A percentile compares a stretch with the other conserved stretches of the same genome.
phyloP scores from a whole-genome alignment of 1,140 invertebrate genomes.

The Drosophila pectinifera region DNA sequence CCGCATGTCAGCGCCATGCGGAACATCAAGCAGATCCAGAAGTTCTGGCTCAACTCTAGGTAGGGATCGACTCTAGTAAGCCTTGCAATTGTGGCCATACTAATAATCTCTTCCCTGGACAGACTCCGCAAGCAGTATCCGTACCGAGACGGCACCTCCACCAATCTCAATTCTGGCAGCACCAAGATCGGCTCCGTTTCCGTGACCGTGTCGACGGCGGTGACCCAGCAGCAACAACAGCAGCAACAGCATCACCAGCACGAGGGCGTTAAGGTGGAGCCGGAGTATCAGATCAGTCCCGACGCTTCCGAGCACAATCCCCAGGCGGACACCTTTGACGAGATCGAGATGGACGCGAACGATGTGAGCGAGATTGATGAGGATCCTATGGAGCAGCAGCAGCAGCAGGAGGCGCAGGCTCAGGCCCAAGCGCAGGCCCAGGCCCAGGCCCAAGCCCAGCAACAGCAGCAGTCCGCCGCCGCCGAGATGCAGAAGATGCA shows the following conservation, averaged over 20 bases:
- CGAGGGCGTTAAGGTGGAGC: slow-evolving; percentile 73
- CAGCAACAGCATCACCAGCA: slow-evolving; percentile 57
- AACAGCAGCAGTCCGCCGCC: slow-evolving; percentile 55
- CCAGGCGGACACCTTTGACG: slow-evolving; percentile 73
- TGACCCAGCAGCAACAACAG: slow-evolving; percentile 38
- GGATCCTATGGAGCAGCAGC: slow-evolving; percentile 71
- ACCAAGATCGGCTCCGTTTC: slow-evolving; percentile 36
- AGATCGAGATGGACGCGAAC: slow-evolving; percentile 79
- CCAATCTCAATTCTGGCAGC: slow-evolving; percentile 31
- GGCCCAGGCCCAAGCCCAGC: slow-evolving; percentile 47
- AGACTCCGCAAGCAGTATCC: slow-evolving; percentile 84
- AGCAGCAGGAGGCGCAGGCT: slow-evolving; percentile 50
- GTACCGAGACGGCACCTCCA: slow-evolving; percentile 57
- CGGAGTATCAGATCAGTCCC: slow-evolving; percentile 75
- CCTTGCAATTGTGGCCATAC: background rate
- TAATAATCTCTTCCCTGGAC: background rate
- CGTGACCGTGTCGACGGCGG: slow-evolving; percentile 26
- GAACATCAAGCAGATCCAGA: slow-evolving; percentile 83
- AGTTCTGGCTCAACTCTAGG: slow-evolving; percentile 85
- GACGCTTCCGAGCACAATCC: slow-evolving; percentile 75
- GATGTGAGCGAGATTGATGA: slow-evolving; percentile 76
- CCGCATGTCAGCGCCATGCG: slow-evolving; percentile 73
- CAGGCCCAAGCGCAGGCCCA: slow-evolving; percentile 59
- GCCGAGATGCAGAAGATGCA: slow-evolving; percentile 72
- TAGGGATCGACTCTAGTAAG: background rate